These are phyloP conservation scores for Dromiciops gliroides DNA, from an alignment of 2,113 vertebrate species.

Conservation along the genomic window DNA sequence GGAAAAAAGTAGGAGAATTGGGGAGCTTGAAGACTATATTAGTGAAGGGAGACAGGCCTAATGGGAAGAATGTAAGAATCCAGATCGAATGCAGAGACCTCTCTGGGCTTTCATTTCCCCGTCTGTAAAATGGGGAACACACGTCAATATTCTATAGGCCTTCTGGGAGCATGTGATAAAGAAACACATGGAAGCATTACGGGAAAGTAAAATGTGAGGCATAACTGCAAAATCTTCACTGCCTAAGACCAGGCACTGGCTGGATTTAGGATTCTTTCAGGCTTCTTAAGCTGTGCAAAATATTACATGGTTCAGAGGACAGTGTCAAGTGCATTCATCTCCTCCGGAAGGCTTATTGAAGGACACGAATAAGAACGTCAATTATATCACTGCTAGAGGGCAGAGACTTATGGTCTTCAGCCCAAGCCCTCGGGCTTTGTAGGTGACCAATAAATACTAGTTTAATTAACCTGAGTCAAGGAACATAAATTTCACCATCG, in stretches of 20 bases:
- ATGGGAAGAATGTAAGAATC: too few species aligned
- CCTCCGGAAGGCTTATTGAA: neutral
- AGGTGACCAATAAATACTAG: neutral
- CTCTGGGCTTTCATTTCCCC: neutral
- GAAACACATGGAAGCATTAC: accelerated
- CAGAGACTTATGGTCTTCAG: neutral
- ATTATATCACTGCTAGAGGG: neutral
- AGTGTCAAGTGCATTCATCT: neutral
- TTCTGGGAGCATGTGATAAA: accelerated
- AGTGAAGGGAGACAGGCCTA: neutral
- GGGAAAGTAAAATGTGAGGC: accelerated
- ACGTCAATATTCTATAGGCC: neutral
- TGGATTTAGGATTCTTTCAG: slow-evolving; percentile 6
- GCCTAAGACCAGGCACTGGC: neutral
- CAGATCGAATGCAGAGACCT: neutral
- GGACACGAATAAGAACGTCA: neutral
- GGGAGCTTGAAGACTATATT: too few species aligned
- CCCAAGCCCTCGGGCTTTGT: neutral
- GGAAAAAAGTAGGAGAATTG: too few species aligned
- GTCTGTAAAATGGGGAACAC: neutral
- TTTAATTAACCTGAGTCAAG: neutral
- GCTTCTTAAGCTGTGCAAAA: neutral
- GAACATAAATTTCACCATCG: neutral
- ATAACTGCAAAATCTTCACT: accelerated
- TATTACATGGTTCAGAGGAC: too few species aligned